Conservation (phyloP, 30 jellyfish, hydroid and myxozoan genomes). For the Mastigias papua region DNA sequence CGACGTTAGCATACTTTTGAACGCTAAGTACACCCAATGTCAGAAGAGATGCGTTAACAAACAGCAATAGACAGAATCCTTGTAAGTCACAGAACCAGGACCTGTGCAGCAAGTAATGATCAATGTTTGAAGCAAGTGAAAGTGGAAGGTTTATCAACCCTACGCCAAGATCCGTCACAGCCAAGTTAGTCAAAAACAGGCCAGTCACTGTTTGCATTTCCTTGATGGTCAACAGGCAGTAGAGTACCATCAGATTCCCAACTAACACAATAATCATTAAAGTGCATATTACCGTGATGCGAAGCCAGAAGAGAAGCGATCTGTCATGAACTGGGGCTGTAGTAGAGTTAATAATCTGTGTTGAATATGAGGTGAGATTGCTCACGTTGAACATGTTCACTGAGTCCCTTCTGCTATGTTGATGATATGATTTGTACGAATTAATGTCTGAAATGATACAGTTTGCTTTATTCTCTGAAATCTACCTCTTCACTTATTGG, state of each 20-base stretch:
- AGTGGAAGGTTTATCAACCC: slow-evolving; percentile 68
- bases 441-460: neutral
- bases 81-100: slow-evolving; percentile 54
- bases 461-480: neutral
- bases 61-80: slow-evolving; percentile 51
- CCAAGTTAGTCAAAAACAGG: slow-evolving; percentile 57
- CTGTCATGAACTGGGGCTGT: neutral
- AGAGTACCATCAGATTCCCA: slow-evolving; percentile 62
- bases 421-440: neutral
- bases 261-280: slow-evolving; percentile 39
- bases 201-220: slow-evolving; percentile 78
- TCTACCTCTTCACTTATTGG: no score
- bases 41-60: slow-evolving; percentile 43
- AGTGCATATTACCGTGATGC: neutral
- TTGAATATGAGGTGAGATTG: neutral
- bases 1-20: slow-evolving; percentile 54
- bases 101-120: slow-evolving; percentile 19
- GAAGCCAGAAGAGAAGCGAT: slow-evolving; percentile 25
- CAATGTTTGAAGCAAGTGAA: slow-evolving; percentile 55
- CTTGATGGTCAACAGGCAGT: slow-evolving; percentile 35
- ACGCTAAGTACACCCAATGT: slow-evolving; percentile 67
- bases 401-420: neutral
- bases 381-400: neutral
- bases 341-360: neutral
- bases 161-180: slow-evolving; percentile 71